Evolutionary conservation across 1,140 invertebrate genomes (phyloP).

Genomic region (Plodia interpunctella): DNA sequence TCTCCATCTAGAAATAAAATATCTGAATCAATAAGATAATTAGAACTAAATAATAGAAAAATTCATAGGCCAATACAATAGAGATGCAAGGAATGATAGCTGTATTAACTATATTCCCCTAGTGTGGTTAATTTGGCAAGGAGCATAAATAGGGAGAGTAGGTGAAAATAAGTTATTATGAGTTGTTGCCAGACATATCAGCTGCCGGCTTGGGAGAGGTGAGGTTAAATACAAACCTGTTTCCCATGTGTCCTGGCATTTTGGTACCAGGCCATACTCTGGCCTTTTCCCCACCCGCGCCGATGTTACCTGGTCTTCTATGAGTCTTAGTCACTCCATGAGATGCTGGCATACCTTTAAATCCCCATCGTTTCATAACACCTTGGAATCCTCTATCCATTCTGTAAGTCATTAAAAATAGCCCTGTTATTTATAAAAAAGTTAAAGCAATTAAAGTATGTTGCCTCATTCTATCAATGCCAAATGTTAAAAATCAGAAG

Average conservation of each 20-base stretch:
- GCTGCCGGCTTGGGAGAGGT: too few relatives aligned
- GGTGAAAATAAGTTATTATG: background rate
- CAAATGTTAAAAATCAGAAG: too few relatives aligned
- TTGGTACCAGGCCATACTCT: constrained; percentile 96
- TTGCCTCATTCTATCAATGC: too few relatives aligned
- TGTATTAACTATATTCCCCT: too few relatives aligned
- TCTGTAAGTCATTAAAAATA: constrained; percentile 71
- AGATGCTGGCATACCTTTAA: constrained; percentile 94
- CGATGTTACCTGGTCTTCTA: constrained; percentile 93
- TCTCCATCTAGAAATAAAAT: constrained; percentile 78
- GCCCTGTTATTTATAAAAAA: too few relatives aligned
- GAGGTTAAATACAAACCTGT: constrained; percentile 60
- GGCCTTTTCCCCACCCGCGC: constrained; percentile 88
- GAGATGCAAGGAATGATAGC: too few relatives aligned
- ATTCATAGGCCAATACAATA: too few relatives aligned
- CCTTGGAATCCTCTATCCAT: constrained; percentile 98
- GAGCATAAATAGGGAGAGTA: too few relatives aligned
- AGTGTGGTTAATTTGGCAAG: too few relatives aligned
- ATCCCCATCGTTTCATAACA: constrained; percentile 97
- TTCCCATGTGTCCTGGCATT: constrained; percentile 98
- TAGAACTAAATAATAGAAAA: background rate
- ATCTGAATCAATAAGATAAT: too few relatives aligned
- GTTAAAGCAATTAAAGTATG: too few relatives aligned
- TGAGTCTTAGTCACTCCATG: constrained; percentile 98
- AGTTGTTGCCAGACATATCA: too few relatives aligned